These are phyloP conservation scores for Ailuropoda melanoleuca DNA, from an alignment of 2,113 vertebrate genomes.

Conservation along the genomic window DNA sequence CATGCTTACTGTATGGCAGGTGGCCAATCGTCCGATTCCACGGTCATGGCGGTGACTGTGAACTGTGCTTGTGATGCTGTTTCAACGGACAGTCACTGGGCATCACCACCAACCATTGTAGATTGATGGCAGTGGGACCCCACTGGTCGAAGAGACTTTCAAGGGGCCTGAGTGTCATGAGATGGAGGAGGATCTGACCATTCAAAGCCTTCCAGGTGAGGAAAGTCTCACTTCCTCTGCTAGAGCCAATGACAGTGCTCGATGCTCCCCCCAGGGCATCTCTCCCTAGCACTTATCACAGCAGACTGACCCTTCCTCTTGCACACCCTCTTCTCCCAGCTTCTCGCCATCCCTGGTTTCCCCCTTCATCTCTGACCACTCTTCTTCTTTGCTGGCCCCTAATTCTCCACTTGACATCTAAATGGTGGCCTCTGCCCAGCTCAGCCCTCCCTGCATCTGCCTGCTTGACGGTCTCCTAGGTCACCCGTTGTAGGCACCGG, in stretches of 20 bases:
- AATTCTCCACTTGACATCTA: background rate
- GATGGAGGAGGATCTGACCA: background rate
- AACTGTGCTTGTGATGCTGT: background rate
- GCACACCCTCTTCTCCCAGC: background rate
- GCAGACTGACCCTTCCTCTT: background rate
- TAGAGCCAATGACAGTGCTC: background rate
- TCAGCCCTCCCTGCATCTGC: background rate
- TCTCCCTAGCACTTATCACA: rapidly evolving
- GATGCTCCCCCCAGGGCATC: background rate
- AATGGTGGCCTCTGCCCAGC: background rate
- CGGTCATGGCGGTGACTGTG: rapidly evolving
- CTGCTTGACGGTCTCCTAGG: rapidly evolving
- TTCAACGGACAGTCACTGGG: rapidly evolving
- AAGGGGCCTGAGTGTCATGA: background rate
- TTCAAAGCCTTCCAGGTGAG: background rate
- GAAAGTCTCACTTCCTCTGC: background rate
- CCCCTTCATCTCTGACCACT: background rate
- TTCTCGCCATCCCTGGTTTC: background rate
- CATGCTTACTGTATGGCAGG: rapidly evolving
- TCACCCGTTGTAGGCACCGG: too few relatives aligned
- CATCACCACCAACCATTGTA: background rate
- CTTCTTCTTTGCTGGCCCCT: background rate
- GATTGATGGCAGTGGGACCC: background rate
- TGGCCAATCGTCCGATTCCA: rapidly evolving
- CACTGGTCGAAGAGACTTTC: background rate